Base-by-base conservation (phyloP, 1,140 invertebrate species). In the Rhopalosiphum maidis region DNA sequence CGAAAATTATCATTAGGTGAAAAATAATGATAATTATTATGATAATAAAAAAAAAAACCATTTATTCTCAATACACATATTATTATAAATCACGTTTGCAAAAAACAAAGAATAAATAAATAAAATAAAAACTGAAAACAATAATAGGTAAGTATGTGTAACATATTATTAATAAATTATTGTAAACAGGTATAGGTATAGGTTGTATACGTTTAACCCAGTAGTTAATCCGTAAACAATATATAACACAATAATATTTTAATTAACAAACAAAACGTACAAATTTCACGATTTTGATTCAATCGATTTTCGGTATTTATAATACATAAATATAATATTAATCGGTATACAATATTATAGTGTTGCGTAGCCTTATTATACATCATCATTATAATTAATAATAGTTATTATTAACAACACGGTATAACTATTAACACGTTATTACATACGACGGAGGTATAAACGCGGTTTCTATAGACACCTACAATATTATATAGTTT, bases 221-320 rank as follows among this genome's bases (percentile, higher is more conserved):
- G 60, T 77, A 77, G 60, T 68, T n/a, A n/a, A 68, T 77, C 30
- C 15, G n/a, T 77, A n/a, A n/a, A 77, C 60, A 77, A 77, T 77
- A 68, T 15, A 77, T 77, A 77, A 77, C 60, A 77, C 60, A 77
- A 77, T 77, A 77, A 77, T 77, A 77, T 77, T 77, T 77, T 77
- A 77, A 77, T n/a, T 11, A n/a, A 77, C 60, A 77, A 77, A 77
- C 60, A 77, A n/a, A 77, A 77, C 30, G 60, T 77, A n/a, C n/a
- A 77, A n/a, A 77, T 77, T 77, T n/a, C n/a, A 18, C 60, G 60
- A 77, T 77, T 1, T 1, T 0, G 30, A n/a, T 77, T 77, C 1
- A 77, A 77, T 77, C 60, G 30, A n/a, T 77, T 77, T 77, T 77
- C 15, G 60, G 60, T 77, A n/a, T n/a, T n/a, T 35, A n/a, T 77